These are phyloP conservation scores for Cylloceria caligata DNA, from an alignment of 2,888 invertebrate species.

Conservation along the genomic window DNA sequence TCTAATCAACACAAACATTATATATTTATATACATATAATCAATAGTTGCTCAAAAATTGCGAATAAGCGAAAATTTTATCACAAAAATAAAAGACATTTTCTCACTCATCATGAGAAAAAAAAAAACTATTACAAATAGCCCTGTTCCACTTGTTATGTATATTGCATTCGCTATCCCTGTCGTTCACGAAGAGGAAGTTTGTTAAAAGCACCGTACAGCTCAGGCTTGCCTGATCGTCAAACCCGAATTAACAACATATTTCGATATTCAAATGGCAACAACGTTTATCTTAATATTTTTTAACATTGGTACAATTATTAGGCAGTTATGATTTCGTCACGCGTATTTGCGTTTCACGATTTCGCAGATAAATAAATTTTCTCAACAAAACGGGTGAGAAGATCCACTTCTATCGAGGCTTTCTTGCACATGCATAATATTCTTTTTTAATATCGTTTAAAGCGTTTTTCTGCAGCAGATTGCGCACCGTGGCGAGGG, in stretches of 20 bases:
- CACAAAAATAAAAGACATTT: background rate
- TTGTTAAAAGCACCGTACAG: slow-evolving; percentile 44
- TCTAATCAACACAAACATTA: background rate
- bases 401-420: background rate
- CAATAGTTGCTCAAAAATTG: too few species aligned
- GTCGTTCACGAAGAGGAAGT: slow-evolving; percentile 46
- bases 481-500: background rate
- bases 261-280: slow-evolving; percentile 4
- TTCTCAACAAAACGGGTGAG: background rate
- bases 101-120: background rate
- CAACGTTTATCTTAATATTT: slow-evolving; percentile 16
- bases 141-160: background rate
- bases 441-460: background rate
- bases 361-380: background rate
- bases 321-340: slow-evolving; percentile 45
- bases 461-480: background rate
- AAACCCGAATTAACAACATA: slow-evolving; percentile 8
- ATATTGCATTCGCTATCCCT: background rate
- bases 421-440: background rate
- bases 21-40: too few species aligned
- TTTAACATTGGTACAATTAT: slow-evolving; percentile 32
- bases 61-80: background rate
- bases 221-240: slow-evolving; percentile 21
- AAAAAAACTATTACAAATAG: background rate
- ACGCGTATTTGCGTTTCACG: slow-evolving; percentile 1